Conservation (phyloP, 1,140 invertebrate species). For the Saccostrea glomerata region DNA sequence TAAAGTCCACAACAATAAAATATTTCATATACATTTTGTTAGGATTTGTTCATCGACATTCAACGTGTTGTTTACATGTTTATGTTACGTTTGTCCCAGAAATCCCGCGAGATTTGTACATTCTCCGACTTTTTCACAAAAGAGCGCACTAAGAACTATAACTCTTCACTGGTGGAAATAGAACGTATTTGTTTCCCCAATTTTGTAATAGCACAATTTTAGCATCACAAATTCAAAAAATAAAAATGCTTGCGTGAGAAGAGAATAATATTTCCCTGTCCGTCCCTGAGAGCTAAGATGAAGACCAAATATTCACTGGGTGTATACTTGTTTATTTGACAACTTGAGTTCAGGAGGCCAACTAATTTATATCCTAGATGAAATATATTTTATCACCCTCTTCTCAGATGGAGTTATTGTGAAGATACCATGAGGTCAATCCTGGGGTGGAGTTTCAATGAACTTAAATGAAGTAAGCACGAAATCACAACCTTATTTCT, state of each 20-base stretch:
- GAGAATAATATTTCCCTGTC: background rate
- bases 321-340: slow-evolving; percentile 19
- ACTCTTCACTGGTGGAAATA: too few species aligned
- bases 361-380: slow-evolving; percentile 14
- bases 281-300: background rate
- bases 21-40: too few species aligned
- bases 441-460: background rate
- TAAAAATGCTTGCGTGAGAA: background rate
- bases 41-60: too few species aligned
- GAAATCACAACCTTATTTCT: background rate
- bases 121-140: too few species aligned
- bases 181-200: too few species aligned
- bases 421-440: slow-evolving; percentile 7
- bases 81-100: too few species aligned
- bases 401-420: background rate
- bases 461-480: background rate
- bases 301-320: background rate
- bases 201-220: too few species aligned
- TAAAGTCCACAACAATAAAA: too few species aligned
- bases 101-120: too few species aligned
- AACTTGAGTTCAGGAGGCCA: slow-evolving; percentile 9
- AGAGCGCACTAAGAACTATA: too few species aligned
- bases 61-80: too few species aligned
- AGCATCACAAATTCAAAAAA: too few species aligned
- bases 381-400: background rate